Conservation (phyloP, 1,140 invertebrate species). For the Heliconius congener region DNA sequence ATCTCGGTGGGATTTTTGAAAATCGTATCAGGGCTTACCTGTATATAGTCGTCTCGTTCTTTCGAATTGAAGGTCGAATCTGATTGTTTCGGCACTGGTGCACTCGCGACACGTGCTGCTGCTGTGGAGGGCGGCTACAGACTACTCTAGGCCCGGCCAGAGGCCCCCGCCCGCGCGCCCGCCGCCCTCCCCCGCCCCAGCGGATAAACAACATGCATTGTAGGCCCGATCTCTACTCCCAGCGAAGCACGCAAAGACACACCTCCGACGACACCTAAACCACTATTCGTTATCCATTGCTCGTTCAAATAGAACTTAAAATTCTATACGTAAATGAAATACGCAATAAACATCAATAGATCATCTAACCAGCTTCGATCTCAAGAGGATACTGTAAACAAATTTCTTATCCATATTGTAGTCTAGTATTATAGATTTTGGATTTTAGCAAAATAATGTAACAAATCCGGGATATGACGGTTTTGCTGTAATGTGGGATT, state of each 20-base stretch:
- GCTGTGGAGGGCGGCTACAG: constrained; percentile 64
- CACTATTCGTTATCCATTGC: constrained; percentile 43
- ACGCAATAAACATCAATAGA: not conserved
- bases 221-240: constrained; percentile 72
- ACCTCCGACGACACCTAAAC: constrained; percentile 42
- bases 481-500: constrained; percentile 24
- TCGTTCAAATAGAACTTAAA: not conserved
- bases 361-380: not conserved
- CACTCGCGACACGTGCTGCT: constrained; percentile 64
- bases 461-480: constrained; percentile 31
- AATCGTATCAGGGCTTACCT: constrained; percentile 62
- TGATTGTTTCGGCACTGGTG: constrained; percentile 56
- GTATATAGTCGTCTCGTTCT: constrained; percentile 77
- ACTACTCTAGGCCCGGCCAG: constrained; percentile 69
- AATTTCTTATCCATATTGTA: constrained; percentile 64
- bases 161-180: constrained; percentile 64
- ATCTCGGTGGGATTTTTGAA: constrained; percentile 20
- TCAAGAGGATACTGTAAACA: constrained; percentile 52
- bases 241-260: constrained; percentile 53
- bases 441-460: constrained; percentile 40
- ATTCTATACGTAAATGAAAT: not conserved
- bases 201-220: constrained; percentile 80
- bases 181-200: constrained; percentile 63
- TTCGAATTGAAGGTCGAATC: constrained; percentile 76
- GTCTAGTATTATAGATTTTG: constrained; percentile 75